Conservation (phyloP, 2,888 invertebrate genomes). For the Acleris emargana region DNA sequence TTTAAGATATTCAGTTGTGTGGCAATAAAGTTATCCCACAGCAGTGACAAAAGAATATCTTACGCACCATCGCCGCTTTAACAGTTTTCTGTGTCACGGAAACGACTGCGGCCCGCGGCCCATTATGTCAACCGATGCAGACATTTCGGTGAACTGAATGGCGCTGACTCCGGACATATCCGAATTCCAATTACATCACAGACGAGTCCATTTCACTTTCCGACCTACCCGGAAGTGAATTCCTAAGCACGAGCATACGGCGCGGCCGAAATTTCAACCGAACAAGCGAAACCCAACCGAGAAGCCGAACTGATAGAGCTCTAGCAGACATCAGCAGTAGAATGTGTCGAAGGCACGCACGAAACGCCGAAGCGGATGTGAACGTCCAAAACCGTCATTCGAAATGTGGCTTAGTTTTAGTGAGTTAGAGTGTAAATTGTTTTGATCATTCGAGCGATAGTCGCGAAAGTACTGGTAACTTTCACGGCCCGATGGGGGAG, state of each 20-base stretch:
- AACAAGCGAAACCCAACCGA: slow-evolving; percentile 59
- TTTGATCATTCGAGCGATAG: slow-evolving; percentile 58
- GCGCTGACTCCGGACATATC: slow-evolving; percentile 82
- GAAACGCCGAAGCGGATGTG: slow-evolving; percentile 80
- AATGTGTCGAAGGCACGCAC: slow-evolving; percentile 70
- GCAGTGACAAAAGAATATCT: slow-evolving; percentile 52
- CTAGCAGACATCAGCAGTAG: slow-evolving; percentile 48
- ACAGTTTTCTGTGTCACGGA: slow-evolving; percentile 62
- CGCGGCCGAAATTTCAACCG: slow-evolving; percentile 67
- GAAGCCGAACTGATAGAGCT: slow-evolving; percentile 53
- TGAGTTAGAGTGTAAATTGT: slow-evolving; percentile 73
- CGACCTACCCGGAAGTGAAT: slow-evolving; percentile 84
- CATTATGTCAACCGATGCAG: slow-evolving; percentile 79
- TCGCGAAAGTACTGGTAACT: slow-evolving; percentile 83
- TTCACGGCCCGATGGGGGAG: slow-evolving; percentile 79
- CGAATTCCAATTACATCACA: slow-evolving; percentile 84
- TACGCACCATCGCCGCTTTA: slow-evolving; percentile 60
- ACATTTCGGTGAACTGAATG: slow-evolving; percentile 81
- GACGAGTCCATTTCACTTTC: slow-evolving; percentile 84
- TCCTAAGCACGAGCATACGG: slow-evolving; percentile 82
- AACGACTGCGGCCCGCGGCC: slow-evolving; percentile 60
- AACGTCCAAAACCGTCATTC: slow-evolving; percentile 63
- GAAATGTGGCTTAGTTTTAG: slow-evolving; percentile 74
- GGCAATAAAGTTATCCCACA: slow-evolving; percentile 50
- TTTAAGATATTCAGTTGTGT: slow-evolving; percentile 45